Evolutionary conservation across 1,140 invertebrate species (phyloP), one percentile per base, ranked within the genome.

Genomic region (Radopholus similis): DNA sequence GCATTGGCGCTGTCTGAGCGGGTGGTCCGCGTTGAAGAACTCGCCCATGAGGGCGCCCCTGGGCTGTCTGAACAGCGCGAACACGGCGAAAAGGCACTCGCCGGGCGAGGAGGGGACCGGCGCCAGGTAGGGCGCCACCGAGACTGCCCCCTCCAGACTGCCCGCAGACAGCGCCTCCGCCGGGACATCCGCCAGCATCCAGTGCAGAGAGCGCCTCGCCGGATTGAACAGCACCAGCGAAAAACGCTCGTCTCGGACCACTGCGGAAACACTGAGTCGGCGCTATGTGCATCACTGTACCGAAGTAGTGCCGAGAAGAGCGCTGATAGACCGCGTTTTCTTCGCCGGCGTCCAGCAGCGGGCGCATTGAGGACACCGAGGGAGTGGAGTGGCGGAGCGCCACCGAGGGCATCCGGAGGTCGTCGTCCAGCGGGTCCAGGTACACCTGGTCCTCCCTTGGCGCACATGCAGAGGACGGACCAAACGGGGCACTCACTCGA

Each of bases 191-290:
- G 68, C 65, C 8, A 82, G 38, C 35, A 82, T 23, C 77, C 77
- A 80, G 60, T 73, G 68, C 1, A 80, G 64, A 23, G 71, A 63
- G n/a, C 67, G 60, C 4, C 44, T 49, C 23, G 66, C 37, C 2
- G 77, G 74, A 55, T 80, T 75, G 37, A 80, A 65, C 47, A 82
- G 42, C 18, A 81, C 69, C 15, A 82, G 54, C 15, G 80, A 58
- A 56, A 72, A 80, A 32, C 62, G 66, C 35, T 80, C 80, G 32
- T 82, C 81, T 32, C 71, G 68, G n/a, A 72, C 32, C 4, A 68
- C 77, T 77, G 55, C 8, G 77, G 51, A 5, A 15, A 6, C 21
- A 2, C 32, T 63, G 65, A 64, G 58, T 76, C 38, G 5, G 1
- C 26, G 55, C 18, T 49, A 2, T 15, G 34, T 2, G n/a, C 9